Evolutionary conservation across 2,888 invertebrate genomes (phyloP), one percentile per base, ranked within the genome.

Genomic region (Spodoptera picta): DNA sequence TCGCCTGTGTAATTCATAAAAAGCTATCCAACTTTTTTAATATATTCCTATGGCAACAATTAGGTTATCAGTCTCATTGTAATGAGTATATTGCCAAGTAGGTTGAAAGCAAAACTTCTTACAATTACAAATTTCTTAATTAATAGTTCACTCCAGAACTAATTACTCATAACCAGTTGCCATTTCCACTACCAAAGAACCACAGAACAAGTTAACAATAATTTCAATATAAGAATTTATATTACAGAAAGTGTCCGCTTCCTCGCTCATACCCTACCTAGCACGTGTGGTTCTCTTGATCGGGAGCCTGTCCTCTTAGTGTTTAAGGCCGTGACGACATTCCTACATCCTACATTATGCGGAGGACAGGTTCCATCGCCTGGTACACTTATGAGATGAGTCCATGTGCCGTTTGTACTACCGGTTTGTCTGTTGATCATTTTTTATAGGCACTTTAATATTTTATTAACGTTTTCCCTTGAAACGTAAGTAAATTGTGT

Each of bases 291-390:
- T 59, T 52, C 58, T 63, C 69, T 74, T 68, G 61, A 75, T 57
- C 57, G 50, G 64, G 27, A 60, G 24, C 50, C 65, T 52, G 61
- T 72, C 69, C 77, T 70, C 69, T 61, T 75, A 60, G 67, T 42
- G 70, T 65, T 58, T 66, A 73, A 69, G 70, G 64, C 59, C 69
- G 51, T 67, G 68, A 60, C 73, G 52, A 41, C 80, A 82, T 82
- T 82, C 81, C 71, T 70, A 67, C 76, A 79, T 68, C 72, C 27
- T 27, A 36, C 36, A 75, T 71, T 70, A 79, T 70, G 72, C 72
- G 55, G 57, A 63, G 44, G 61, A 81, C 83, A 73, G 75, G 83
- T 82, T 81, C 66, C 60, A 12, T 48, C 79, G 74, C 75, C 80
- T 74, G 74, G 78, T 77, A 76, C 67, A 80, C 79, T 81, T 79